A percentile compares a stretch with the other conserved stretches of the same genome.
Conservation (phyloP, 1,140 invertebrate genomes). For the Procambarus virginalis region DNA sequence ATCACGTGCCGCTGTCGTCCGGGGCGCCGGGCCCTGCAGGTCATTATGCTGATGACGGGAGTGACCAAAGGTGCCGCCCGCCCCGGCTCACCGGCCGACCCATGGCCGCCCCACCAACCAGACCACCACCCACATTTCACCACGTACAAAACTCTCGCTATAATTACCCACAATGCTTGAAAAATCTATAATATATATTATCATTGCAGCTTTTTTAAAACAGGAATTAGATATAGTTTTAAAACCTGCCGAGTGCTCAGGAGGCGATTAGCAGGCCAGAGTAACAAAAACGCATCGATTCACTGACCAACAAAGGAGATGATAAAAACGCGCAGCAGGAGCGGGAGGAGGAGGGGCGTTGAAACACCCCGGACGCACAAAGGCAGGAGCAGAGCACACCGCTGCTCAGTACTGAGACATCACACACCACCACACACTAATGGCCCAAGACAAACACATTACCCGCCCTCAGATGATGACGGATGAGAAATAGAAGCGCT, state of each 20-base stretch:
- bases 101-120: not conserved
- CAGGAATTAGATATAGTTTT: too few relatives aligned
- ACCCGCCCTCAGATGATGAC: constrained; percentile 24
- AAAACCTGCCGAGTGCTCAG: too few relatives aligned
- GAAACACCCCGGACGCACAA: constrained; percentile 15
- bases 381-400: not conserved
- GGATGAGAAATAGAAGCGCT: constrained; percentile 42
- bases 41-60: constrained; percentile 40
- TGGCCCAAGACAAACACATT: constrained; percentile 55
- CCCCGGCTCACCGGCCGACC: not conserved
- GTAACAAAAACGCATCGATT: constrained; percentile 6
- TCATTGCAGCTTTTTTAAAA: too few relatives aligned
- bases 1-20: constrained; percentile 3
- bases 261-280: not conserved
- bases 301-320: not conserved
- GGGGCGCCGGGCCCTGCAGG: not conserved
- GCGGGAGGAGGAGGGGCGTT: not conserved
- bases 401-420: constrained; percentile 44
- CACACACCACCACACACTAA: constrained; percentile 40
- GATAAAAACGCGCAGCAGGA: not conserved
- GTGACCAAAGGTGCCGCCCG: constrained; percentile 51
- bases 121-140: not conserved
- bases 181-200: too few relatives aligned
- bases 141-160: not conserved
- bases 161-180: not conserved